phyloP scores from a whole-genome alignment of 2,797 vertebrate genomes.

The Parotocinclus haroldoi region DNA sequence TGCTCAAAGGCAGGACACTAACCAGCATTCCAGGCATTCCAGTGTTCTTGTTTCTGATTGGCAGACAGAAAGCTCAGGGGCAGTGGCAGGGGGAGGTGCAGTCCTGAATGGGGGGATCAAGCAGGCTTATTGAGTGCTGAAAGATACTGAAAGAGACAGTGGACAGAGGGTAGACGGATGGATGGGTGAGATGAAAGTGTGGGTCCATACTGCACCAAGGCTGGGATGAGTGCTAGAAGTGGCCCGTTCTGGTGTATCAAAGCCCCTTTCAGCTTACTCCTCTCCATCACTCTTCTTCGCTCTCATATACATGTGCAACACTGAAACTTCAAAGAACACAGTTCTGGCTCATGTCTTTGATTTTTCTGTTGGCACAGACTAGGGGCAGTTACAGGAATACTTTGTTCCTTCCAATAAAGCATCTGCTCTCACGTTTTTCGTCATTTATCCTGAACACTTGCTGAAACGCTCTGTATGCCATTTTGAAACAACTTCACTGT shows the following conservation, averaged over 20 bases:
- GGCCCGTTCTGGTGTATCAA: slow-evolving; percentile 35
- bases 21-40: slow-evolving; percentile 71
- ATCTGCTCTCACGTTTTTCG: slow-evolving; percentile 7
- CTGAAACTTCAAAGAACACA: slow-evolving; percentile 18
- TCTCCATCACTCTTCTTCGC: slow-evolving; percentile 28
- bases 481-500: slow-evolving; percentile 42
- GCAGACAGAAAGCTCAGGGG: slow-evolving; percentile 36
- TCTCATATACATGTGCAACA: slow-evolving; percentile 21
- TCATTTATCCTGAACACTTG: slow-evolving; percentile 5
- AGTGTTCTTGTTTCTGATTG: slow-evolving; percentile 4
- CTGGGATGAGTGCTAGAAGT: slow-evolving; percentile 38
- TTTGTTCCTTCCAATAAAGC: slow-evolving; percentile 9
- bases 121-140: slow-evolving; percentile 69
- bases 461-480: slow-evolving; percentile 11
- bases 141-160: slow-evolving; percentile 59
- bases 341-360: slow-evolving; percentile 12
- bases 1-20: slow-evolving; percentile 56
- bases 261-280: slow-evolving; percentile 20
- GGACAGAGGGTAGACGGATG: slow-evolving; percentile 55
- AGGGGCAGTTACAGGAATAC: neutral
- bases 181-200: slow-evolving; percentile 48
- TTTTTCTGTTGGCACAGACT: neutral
- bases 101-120: slow-evolving; percentile 61
- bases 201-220: slow-evolving; percentile 14
- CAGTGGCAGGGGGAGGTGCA: slow-evolving; percentile 43